phyloP scores from a whole-genome alignment of 1,140 invertebrate genomes.

The Brachionus angularis region DNA sequence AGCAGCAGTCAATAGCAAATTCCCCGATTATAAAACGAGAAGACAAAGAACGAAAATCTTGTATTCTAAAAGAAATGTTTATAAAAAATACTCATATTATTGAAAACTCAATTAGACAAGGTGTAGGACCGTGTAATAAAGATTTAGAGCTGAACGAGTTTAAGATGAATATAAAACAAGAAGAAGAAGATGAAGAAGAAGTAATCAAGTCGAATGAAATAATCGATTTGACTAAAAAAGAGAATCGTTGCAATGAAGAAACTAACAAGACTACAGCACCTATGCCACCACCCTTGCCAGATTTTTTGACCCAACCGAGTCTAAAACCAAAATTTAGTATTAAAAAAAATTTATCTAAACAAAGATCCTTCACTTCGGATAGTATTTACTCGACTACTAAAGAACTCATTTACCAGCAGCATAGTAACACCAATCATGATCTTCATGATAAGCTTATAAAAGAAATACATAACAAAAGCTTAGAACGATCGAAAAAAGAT shows the following conservation, averaged over 20 bases:
- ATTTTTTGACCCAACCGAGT: slow-evolving; percentile 22
- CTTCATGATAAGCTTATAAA: slow-evolving; percentile 32
- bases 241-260: background rate
- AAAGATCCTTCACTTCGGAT: too few species aligned
- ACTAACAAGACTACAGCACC: background rate
- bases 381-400: slow-evolving; percentile 31
- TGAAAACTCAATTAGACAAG: slow-evolving; percentile 22
- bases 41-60: background rate
- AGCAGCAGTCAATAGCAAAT: too few species aligned
- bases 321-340: slow-evolving; percentile 26
- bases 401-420: too few species aligned
- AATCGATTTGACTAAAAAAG: background rate
- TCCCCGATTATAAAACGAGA: too few species aligned
- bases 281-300: slow-evolving; percentile 21
- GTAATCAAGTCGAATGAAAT: too few species aligned
- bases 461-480: slow-evolving; percentile 42
- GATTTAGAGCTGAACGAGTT: background rate
- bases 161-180: background rate
- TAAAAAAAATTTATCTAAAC: slow-evolving; percentile 28
- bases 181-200: background rate
- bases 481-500: slow-evolving; percentile 41
- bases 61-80: background rate
- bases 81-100: background rate
- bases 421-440: slow-evolving; percentile 26
- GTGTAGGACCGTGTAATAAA: background rate